These are phyloP conservation scores for Acrocephalus kingi DNA, from an alignment of 2,113 vertebrate species.

Conservation along the genomic window DNA sequence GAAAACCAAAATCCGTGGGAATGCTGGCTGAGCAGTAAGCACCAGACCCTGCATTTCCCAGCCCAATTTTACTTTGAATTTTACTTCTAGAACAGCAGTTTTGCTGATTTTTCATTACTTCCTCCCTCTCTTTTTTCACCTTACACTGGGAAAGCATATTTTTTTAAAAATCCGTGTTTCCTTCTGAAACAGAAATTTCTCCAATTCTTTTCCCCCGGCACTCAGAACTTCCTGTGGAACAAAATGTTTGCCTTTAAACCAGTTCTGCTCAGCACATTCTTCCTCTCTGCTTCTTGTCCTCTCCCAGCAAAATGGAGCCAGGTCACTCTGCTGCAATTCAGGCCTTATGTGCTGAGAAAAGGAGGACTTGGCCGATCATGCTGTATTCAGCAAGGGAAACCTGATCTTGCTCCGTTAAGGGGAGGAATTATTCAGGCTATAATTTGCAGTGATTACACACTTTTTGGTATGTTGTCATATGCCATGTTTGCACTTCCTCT, in stretches of 20 bases:
- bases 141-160: not conserved
- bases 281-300: not conserved
- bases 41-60: not conserved
- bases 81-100: not conserved
- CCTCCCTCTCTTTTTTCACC: not conserved
- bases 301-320: not conserved
- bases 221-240: not conserved
- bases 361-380: not conserved
- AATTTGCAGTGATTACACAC: slow-evolving; percentile 53
- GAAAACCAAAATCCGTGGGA: slow-evolving; percentile 9
- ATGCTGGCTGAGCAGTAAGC: not conserved
- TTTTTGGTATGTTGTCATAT: slow-evolving; percentile 49
- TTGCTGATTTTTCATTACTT: slow-evolving; percentile 2
- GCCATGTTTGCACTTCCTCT: slow-evolving; percentile 55
- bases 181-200: slow-evolving; percentile 1
- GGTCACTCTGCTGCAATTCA: not conserved
- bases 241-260: not conserved
- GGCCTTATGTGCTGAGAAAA: not conserved
- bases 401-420: not conserved
- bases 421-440: slow-evolving; percentile 42
- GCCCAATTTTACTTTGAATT: not conserved
- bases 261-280: not conserved
- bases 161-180: not conserved
- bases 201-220: not conserved
- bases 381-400: not conserved